Conservation (phyloP, 2,888 invertebrate genomes). For the Epirrhoe tristata region DNA sequence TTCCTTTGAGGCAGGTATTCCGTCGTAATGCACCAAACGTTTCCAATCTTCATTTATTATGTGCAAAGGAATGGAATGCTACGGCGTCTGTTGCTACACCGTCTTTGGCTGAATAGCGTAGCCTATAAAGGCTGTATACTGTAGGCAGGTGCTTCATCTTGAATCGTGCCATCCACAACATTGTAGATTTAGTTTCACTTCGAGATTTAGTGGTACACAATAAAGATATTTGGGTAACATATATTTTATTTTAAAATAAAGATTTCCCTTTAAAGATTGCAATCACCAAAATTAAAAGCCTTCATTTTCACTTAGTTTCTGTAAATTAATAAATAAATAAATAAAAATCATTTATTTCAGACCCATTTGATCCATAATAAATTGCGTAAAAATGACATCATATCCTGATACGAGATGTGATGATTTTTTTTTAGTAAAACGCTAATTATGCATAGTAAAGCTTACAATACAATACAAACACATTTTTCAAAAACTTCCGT, state of each 20-base stretch:
- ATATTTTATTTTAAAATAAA: neutral
- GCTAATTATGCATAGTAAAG: no score
- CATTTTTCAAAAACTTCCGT: no score
- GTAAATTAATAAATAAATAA: no score
- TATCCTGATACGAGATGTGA: no score
- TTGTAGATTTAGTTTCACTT: neutral
- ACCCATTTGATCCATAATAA: no score
- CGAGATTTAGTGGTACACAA: neutral
- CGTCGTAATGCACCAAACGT: slow-evolving; percentile 19
- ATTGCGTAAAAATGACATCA: no score
- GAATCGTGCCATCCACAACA: slow-evolving; percentile 7
- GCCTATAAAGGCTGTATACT: slow-evolving; percentile 11
- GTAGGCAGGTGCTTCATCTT: slow-evolving; percentile 7
- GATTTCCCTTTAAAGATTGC: no score
- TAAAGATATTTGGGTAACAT: neutral
- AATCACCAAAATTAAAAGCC: no score
- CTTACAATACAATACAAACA: no score
- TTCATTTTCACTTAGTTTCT: no score
- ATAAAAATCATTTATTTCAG: no score
- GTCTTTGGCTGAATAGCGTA: slow-evolving; percentile 11
- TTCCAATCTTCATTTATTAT: slow-evolving; percentile 28
- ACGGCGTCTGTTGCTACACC: slow-evolving; percentile 15
- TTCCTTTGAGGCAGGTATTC: slow-evolving; percentile 18
- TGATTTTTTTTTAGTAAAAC: no score
- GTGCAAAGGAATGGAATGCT: slow-evolving; percentile 28